These are phyloP conservation scores for Chrysina gloriosa DNA, from an alignment of 2,888 invertebrate genomes.

Conservation along the genomic window DNA sequence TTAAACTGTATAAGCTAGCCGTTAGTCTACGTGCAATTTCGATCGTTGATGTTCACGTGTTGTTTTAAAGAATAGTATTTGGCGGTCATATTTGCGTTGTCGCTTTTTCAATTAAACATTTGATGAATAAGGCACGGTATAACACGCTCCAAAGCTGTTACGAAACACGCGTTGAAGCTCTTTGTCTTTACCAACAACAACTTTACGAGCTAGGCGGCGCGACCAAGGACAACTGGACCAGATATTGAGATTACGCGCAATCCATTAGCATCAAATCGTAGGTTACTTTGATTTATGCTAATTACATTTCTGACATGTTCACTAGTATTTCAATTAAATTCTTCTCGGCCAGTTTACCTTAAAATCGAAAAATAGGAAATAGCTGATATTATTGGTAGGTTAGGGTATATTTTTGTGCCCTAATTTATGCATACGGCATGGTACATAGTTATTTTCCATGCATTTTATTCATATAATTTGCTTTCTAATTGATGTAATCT, in stretches of 20 bases:
- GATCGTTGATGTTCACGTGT: too few relatives aligned
- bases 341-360: constrained; percentile 3
- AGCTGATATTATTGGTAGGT: too few relatives aligned
- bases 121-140: too few relatives aligned
- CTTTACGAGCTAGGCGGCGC: constrained; percentile 40
- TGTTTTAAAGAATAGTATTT: too few relatives aligned
- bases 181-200: constrained; percentile 34
- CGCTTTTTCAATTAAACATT: too few relatives aligned
- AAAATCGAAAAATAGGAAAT: constrained; percentile 4
- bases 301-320: constrained; percentile 45
- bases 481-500: too few relatives aligned
- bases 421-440: constrained; percentile 12
- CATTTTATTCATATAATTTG: not conserved
- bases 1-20: too few relatives aligned
- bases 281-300: constrained; percentile 53
- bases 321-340: constrained; percentile 4
- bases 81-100: too few relatives aligned
- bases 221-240: constrained; percentile 59
- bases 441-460: too few relatives aligned
- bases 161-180: constrained; percentile 23
- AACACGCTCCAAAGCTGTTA: too few relatives aligned
- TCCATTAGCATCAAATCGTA: constrained; percentile 56
- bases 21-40: too few relatives aligned
- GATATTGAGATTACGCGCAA: constrained; percentile 54
- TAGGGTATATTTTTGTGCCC: constrained; percentile 1